Evolutionary conservation across 2,888 invertebrate species (phyloP).

Genomic region (Encarsia formosa): DNA sequence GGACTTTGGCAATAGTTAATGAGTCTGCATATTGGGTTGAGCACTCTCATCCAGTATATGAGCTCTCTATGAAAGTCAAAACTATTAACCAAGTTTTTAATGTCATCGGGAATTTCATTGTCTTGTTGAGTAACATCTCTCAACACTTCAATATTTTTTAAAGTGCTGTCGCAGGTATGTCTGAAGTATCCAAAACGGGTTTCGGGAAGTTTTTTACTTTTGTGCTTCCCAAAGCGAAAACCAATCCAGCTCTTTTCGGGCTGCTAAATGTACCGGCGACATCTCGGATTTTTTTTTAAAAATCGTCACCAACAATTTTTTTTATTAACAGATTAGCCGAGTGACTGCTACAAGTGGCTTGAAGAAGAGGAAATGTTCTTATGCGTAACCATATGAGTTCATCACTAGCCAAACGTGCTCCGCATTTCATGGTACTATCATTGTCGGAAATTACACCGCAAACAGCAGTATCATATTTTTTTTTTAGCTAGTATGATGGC

Average conservation of each 20-base stretch:
- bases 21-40: neutral
- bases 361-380: neutral
- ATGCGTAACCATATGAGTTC: no score
- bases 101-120: neutral
- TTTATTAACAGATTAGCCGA: neutral
- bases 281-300: neutral
- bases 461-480: neutral
- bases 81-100: neutral
- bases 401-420: no score
- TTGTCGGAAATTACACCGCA: neutral
- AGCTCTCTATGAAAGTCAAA: neutral
- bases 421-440: neutral
- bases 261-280: neutral
- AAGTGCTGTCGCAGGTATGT: neutral
- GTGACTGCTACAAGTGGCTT: neutral
- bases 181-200: neutral
- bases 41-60: neutral
- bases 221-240: neutral
- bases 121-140: neutral
- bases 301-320: neutral
- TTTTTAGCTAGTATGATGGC: neutral
- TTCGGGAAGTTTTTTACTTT: neutral
- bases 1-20: neutral
- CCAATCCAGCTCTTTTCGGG: neutral
- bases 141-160: neutral